phyloP scores from a whole-genome alignment of 1,140 invertebrate genomes.

The Pseudomyrmex concolor region DNA sequence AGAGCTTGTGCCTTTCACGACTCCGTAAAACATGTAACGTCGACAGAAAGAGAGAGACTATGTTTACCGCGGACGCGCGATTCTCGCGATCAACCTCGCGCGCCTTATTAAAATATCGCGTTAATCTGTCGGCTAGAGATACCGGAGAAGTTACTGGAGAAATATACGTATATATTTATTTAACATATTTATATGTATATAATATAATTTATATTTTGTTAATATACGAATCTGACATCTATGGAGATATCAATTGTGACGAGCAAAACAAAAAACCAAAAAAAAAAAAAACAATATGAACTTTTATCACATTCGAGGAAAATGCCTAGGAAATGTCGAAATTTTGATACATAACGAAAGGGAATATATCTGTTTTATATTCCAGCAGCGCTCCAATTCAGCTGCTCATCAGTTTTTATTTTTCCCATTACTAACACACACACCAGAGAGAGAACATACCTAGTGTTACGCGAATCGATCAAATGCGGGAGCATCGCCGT shows the following conservation, averaged over 20 bases:
- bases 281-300: background rate
- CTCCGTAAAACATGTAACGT: conserved; percentile 36
- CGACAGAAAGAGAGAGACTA: conserved; percentile 18
- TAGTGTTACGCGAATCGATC: background rate
- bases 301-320: no score
- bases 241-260: background rate
- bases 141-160: no score
- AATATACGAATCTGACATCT: no score
- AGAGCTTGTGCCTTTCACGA: conserved; percentile 47
- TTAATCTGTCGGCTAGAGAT: conserved; percentile 1
- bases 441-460: conserved; percentile 1
- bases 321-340: background rate
- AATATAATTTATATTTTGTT: no score
- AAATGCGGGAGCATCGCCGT: background rate
- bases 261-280: no score
- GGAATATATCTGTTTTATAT: background rate
- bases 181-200: no score
- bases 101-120: conserved; percentile 1
- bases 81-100: conserved; percentile 25
- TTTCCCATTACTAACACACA: background rate
- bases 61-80: conserved; percentile 4
- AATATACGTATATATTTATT: no score
- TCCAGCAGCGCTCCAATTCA: background rate
- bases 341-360: background rate
- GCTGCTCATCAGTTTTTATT: background rate